Base-by-base conservation (phyloP, 2,113 vertebrate species). In the Sylvia atricapilla region DNA sequence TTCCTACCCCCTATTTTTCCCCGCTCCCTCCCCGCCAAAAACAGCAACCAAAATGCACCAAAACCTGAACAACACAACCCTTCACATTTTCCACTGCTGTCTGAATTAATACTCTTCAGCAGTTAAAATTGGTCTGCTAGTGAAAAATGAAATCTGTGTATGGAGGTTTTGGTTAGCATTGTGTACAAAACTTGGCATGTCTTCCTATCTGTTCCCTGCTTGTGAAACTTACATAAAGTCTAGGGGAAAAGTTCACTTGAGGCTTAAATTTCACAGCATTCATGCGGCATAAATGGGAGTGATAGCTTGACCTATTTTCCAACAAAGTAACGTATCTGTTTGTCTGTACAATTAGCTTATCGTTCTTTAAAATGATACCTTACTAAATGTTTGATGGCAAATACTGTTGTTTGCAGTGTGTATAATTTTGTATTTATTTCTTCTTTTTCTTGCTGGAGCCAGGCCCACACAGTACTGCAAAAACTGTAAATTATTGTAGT, bases 231-330 rank as follows among this genome's bases (percentile, higher is more conserved):
- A 60, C 10, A 33, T 94, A 23, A 90, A 93, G 62, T 85, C 55
- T 33, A 28, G 63, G 62, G 49, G 35, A 46, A 70, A 84, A 88
- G 67, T 88, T 83, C 18, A 4, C 28, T 69, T 73, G 62, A 64
- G 46, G 79, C 67, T 93, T 93, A 80, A 80, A 87, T 91, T 91
- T 94, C 56, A 85, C 63, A 56, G 66, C 35, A 31, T 83, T 91
- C 75, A 25, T 47, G 60, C 4, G 2, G 44, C 44, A 55, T 70
- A 66, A 62, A 50, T 77, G 39, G 46, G 53, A 69, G 6, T 18
- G 81, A 82, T 83, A 82, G 66, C 47, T 78, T 86, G 91, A 83
- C 78, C 75, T 87, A 3, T 87, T 90, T 96, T 91, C 68, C 53
- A 44, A 4, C 70, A 10, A 73, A 84, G 21, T 89, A 69, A 55